phyloP scores from a whole-genome alignment of 1,140 invertebrate species.

The Leptestheria dahalacensis region DNA sequence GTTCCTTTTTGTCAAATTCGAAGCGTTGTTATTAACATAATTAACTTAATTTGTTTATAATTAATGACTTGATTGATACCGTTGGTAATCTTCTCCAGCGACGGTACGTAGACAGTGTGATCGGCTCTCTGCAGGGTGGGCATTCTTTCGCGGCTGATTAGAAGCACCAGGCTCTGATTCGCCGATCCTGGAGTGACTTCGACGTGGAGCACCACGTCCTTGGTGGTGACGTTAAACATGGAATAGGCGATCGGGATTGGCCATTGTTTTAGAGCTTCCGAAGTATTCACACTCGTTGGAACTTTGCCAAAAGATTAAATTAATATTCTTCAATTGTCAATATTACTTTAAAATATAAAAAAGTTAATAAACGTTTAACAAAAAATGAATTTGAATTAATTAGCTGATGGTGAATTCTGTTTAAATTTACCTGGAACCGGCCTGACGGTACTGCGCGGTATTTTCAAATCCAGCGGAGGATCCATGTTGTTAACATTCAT shows the following conservation, averaged over 20 bases:
- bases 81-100: too few species aligned
- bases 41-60: too few species aligned
- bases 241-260: slow-evolving; percentile 1
- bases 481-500: slow-evolving; percentile 22
- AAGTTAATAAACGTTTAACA: too few species aligned
- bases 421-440: background rate
- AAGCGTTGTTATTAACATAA: too few species aligned
- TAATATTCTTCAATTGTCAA: too few species aligned
- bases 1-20: background rate
- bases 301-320: too few species aligned
- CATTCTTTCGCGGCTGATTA: slow-evolving; percentile 22
- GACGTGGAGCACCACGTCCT: slow-evolving; percentile 23
- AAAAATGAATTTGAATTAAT: too few species aligned
- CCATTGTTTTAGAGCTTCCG: background rate
- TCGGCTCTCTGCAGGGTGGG: slow-evolving; percentile 22
- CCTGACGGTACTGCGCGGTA: background rate
- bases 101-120: slow-evolving; percentile 18
- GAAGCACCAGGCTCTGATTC: slow-evolving; percentile 20
- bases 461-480: background rate
- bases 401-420: too few species aligned
- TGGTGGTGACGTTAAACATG: slow-evolving; percentile 22
- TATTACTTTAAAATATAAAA: too few species aligned
- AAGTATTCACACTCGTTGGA: background rate
- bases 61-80: too few species aligned
- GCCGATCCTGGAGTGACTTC: slow-evolving; percentile 22